Evolutionary conservation across 2,888 invertebrate genomes (phyloP).

Genomic region (Drosophila neoperkinsi): DNA sequence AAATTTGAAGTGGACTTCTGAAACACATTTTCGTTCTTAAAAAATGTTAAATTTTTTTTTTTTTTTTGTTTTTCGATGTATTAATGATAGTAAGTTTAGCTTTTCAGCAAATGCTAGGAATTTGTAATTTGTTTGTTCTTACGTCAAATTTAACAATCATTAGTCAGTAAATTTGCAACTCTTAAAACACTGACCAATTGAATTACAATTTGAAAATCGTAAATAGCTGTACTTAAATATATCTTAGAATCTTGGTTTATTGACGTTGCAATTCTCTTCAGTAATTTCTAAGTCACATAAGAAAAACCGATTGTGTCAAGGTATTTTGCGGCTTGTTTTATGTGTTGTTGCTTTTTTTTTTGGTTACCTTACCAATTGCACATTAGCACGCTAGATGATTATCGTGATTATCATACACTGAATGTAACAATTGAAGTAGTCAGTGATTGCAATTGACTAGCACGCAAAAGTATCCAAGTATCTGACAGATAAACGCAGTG

Average conservation of each 20-base stretch:
- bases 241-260: slow-evolving; percentile 27
- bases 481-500: slow-evolving; percentile 43
- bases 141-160: slow-evolving; percentile 19
- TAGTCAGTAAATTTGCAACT: slow-evolving; percentile 6
- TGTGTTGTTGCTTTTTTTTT: slow-evolving; percentile 18
- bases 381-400: slow-evolving; percentile 57
- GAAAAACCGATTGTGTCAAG: slow-evolving; percentile 62
- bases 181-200: not conserved
- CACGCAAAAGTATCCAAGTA: slow-evolving; percentile 57
- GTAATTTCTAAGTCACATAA: slow-evolving; percentile 28
- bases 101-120: not conserved
- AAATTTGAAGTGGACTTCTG: not conserved
- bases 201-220: slow-evolving; percentile 45
- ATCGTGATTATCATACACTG: slow-evolving; percentile 46
- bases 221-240: slow-evolving; percentile 31
- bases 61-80: not conserved
- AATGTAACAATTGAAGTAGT: slow-evolving; percentile 43
- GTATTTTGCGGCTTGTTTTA: slow-evolving; percentile 43
- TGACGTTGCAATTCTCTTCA: slow-evolving; percentile 41
- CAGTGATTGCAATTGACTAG: slow-evolving; percentile 30
- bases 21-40: not conserved
- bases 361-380: slow-evolving; percentile 35
- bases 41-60: not conserved
- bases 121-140: slow-evolving; percentile 19
- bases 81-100: not conserved